A percentile compares a stretch with the other conserved stretches of the same genome.
Conservation (phyloP, 2,888 invertebrate genomes). For the Allolobophora icterica region DNA sequence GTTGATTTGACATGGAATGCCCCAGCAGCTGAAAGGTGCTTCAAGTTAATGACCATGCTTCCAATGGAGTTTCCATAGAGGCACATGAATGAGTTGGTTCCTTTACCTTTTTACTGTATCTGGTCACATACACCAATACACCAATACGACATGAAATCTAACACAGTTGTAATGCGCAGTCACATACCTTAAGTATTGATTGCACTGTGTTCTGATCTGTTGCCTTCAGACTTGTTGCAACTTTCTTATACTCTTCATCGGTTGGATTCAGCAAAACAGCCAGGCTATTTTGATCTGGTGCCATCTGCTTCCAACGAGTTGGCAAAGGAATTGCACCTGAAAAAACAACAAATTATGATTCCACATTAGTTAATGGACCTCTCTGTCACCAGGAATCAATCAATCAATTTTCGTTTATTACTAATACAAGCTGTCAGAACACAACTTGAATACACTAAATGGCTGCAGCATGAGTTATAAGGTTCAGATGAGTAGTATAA, state of each 20-base stretch:
- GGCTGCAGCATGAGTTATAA: too few species aligned
- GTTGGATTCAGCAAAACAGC: background rate
- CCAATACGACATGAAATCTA: background rate
- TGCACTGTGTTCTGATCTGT: background rate
- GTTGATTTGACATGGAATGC: too few species aligned
- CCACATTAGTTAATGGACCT: background rate
- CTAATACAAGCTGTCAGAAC: too few species aligned
- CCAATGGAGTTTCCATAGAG: background rate
- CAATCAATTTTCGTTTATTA: too few species aligned
- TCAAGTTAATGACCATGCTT: background rate
- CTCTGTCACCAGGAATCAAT: too few species aligned
- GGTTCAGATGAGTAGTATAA: too few species aligned
- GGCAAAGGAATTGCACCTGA: constrained; percentile 24
- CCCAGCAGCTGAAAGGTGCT: background rate
- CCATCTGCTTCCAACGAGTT: constrained; percentile 20
- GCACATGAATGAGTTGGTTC: background rate
- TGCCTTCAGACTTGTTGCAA: constrained; percentile 14
- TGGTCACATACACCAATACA: background rate
- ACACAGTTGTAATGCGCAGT: background rate
- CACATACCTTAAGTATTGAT: background rate
- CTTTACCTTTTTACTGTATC: too few species aligned
- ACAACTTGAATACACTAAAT: too few species aligned
- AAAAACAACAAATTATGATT: background rate
- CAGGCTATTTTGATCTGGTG: background rate
- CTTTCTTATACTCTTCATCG: constrained; percentile 24